Percentiles rank a stretch among this genome's conserved stretches.
These are phyloP conservation scores for Drosophila oshimai DNA, from an alignment of 1,140 invertebrate species.

Conservation along the genomic window DNA sequence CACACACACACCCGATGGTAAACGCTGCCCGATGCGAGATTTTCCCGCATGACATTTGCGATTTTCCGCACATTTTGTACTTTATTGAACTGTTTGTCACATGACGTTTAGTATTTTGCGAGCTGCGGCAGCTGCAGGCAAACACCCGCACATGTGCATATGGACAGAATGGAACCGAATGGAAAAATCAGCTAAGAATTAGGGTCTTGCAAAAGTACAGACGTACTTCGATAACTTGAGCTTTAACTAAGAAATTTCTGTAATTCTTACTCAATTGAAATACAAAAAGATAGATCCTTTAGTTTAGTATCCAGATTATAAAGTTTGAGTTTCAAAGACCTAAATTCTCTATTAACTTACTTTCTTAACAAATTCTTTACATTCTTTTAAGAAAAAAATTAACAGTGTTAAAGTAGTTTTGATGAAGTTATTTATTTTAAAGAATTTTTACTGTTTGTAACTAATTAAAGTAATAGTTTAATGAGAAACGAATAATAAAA, in stretches of 20 bases:
- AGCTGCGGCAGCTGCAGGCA: conserved; percentile 31
- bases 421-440: too few relatives aligned
- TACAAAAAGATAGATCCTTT: too few relatives aligned
- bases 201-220: not conserved
- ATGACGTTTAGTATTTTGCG: conserved; percentile 58
- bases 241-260: too few relatives aligned
- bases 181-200: not conserved
- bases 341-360: too few relatives aligned
- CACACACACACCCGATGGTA: conserved; percentile 35
- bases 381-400: too few relatives aligned
- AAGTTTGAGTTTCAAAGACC: too few relatives aligned
- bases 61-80: conserved; percentile 81
- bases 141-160: not conserved
- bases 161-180: not conserved
- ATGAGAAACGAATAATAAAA: too few relatives aligned
- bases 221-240: not conserved
- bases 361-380: too few relatives aligned
- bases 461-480: not conserved
- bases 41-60: conserved; percentile 75
- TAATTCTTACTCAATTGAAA: too few relatives aligned
- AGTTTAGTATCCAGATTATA: too few relatives aligned
- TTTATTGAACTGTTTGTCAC: conserved; percentile 81
- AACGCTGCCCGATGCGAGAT: conserved; percentile 64
- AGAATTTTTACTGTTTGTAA: too few relatives aligned
- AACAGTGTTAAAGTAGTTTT: too few relatives aligned